Conservation (phyloP, 2,797 vertebrate genomes). For the Rhinatrema bivittatum region DNA sequence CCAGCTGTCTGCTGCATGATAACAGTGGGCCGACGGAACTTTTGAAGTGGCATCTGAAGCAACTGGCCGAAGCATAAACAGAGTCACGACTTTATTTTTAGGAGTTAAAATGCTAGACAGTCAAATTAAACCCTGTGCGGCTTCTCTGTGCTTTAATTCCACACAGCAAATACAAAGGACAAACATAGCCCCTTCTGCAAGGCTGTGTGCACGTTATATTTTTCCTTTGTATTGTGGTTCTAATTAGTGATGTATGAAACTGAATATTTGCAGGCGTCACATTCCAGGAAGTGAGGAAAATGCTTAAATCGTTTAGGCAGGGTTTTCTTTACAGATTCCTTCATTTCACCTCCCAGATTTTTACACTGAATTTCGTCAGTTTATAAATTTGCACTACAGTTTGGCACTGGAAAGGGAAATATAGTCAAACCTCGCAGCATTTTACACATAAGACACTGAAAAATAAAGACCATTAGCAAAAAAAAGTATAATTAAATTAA, state of each 20-base stretch:
- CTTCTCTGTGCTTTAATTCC: no score
- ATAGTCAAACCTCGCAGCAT: slow-evolving; percentile 38
- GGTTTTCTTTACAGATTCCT: slow-evolving; percentile 42
- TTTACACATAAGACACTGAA: slow-evolving; percentile 65
- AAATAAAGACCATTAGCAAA: slow-evolving; percentile 73
- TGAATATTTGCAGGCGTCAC: slow-evolving; percentile 20
- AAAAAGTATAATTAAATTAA: slow-evolving; percentile 77
- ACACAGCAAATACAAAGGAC: not conserved
- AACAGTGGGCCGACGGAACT: slow-evolving; percentile 8
- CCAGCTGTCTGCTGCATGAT: slow-evolving; percentile 19
- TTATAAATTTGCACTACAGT: slow-evolving; percentile 63
- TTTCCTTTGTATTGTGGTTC: not conserved
- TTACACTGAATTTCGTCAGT: slow-evolving; percentile 65
- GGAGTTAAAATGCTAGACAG: no score
- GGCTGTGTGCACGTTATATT: not conserved
- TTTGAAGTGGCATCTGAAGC: no score
- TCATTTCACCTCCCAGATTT: slow-evolving; percentile 40
- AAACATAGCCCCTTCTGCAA: not conserved
- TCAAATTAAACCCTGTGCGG: no score
- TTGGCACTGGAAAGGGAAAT: slow-evolving; percentile 16
- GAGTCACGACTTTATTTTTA: no score
- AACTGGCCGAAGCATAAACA: no score
- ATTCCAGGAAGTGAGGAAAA: slow-evolving; percentile 30
- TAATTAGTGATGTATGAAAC: slow-evolving; percentile 2
- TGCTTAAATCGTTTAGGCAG: slow-evolving; percentile 24